Evolutionary conservation across 2,888 invertebrate species (phyloP).

Genomic region (Zeuzera pyrina): DNA sequence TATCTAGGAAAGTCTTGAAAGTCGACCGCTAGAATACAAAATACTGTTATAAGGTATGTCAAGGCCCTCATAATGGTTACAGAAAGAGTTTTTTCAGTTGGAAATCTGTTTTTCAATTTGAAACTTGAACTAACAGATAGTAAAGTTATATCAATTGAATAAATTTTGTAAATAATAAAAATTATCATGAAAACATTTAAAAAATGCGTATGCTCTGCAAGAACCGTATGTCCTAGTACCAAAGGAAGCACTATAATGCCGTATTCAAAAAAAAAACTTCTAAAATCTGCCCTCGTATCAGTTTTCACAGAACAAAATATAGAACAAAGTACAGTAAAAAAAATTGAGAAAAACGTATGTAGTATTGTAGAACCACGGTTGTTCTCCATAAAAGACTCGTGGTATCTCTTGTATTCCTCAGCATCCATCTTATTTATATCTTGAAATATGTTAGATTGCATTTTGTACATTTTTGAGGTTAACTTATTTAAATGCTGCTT

Average conservation of each 20-base stretch:
- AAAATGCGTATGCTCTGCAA: slow-evolving; percentile 40
- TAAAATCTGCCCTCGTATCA: slow-evolving; percentile 18
- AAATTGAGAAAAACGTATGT: slow-evolving; percentile 61
- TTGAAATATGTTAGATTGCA: too few species aligned
- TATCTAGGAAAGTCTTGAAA: slow-evolving; percentile 88
- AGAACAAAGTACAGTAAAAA: slow-evolving; percentile 49
- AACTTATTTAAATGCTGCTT: too few species aligned
- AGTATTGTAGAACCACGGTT: slow-evolving; percentile 66
- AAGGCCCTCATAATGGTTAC: slow-evolving; percentile 80
- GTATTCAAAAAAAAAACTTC: slow-evolving; percentile 73
- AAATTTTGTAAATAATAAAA: slow-evolving; percentile 27
- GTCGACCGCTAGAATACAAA: slow-evolving; percentile 95
- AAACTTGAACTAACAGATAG: too few species aligned
- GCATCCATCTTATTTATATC: slow-evolving; percentile 39
- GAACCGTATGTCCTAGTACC: slow-evolving; percentile 70
- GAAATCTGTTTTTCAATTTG: slow-evolving; percentile 25
- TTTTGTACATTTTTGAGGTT: too few species aligned
- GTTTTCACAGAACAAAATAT: slow-evolving; percentile 31
- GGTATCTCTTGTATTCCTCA: slow-evolving; percentile 56
- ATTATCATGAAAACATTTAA: slow-evolving; percentile 35
- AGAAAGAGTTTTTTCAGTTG: slow-evolving; percentile 33
- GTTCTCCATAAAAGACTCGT: slow-evolving; percentile 68
- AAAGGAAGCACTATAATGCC: slow-evolving; percentile 67
- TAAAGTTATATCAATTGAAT: too few species aligned
- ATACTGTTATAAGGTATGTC: slow-evolving; percentile 80